Evolutionary conservation across 2,113 vertebrate species (phyloP), one percentile per base, ranked within the genome.

Genomic region (Trachemys scripta): DNA sequence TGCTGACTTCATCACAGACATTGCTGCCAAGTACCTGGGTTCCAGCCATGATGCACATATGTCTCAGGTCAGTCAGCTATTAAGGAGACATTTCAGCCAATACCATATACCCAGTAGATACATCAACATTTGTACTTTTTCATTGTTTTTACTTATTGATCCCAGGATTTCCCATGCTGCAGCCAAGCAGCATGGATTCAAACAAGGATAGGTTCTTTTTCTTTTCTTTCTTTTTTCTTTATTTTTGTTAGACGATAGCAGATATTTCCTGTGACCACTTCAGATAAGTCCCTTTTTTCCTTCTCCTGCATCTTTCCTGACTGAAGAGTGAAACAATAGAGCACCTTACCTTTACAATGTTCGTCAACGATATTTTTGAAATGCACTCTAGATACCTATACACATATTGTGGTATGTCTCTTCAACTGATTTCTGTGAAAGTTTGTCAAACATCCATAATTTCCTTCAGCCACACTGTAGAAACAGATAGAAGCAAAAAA

Each of bases 41-140:
- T 97, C 97, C 97, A 97, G 93, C 95, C 96, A 90, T 65, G 94
- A 96, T 96, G 95, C 80, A 90, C 49, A 96, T 89, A 88, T 95
- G 95, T 96, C 92, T 98, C 96, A 97, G 94, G 94, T 97, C 98
- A 98, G 95, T 98, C 96, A 98, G 96, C 90, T 95, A 93, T 87
- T 91, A 84, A 98, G 97, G 95, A 98, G 82, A 97, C 75, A 47
- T 95, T 95, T 92, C 87, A 79, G 31, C 59, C 82, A 69, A 85
- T 82, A n/a, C 8, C 62, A 35, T 78, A 29, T 56, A 3, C 54
- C 56, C 54, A 81, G 75, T 65, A 91, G 49, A 69, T 72, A 87
- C 82, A 45, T 56, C 47, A 80, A 24, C 83, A 22, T 82, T 65
- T 83, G 91, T 88, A 88, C 38, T 49, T 84, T 92, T 11, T 57